Base-by-base conservation (phyloP, 92 coral and sea anemone genomes). In the Metridium senile region DNA sequence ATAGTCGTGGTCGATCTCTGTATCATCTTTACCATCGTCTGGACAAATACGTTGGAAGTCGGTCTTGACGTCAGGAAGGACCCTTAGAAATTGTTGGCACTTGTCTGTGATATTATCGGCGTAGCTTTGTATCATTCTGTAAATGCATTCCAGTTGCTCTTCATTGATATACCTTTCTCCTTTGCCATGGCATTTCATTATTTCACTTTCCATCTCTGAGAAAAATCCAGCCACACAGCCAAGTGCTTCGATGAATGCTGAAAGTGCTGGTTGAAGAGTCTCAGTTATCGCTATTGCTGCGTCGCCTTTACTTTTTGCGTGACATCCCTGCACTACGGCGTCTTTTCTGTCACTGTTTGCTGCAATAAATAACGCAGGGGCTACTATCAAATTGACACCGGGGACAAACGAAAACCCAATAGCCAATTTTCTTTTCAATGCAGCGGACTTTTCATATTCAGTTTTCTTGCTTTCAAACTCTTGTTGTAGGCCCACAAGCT, bases 351-450 rank as follows among this genome's bases (percentile, higher is more conserved):
- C 66, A 26, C 66, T 59, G 9, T 59, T 59, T 10, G 66, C 66
- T 23, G 66, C 29, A 8, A 26, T 6, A 1, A 59, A 22, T 46
- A 83, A 65, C 25, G 84, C 7, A 1, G 89, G 86, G 18, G 74
- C 26, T 20, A 85, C 86, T 78, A 88, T 79, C 49, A 66, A 49
- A 46, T 79, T 84, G 1, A 90, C 87, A 74, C 49, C 22, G 9
- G 94, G 91, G 31, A 90, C 71, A 28, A 74, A 87, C 6, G 71
- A 54, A 51, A 86, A 85, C 0, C 52, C 90, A 16, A 68, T 0
- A n/a, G 92, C 89, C 91, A 91, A 74, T 0, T 0, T 21, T 13
- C 33, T 30, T 56, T 89, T 89, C 13, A 43, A 17, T 0, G 8
- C 26, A 1, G 89, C 91, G 7, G 61, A 1, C 0, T 26, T 59